phyloP scores from a whole-genome alignment of 2,888 invertebrate genomes.

The Tipula helvola region DNA sequence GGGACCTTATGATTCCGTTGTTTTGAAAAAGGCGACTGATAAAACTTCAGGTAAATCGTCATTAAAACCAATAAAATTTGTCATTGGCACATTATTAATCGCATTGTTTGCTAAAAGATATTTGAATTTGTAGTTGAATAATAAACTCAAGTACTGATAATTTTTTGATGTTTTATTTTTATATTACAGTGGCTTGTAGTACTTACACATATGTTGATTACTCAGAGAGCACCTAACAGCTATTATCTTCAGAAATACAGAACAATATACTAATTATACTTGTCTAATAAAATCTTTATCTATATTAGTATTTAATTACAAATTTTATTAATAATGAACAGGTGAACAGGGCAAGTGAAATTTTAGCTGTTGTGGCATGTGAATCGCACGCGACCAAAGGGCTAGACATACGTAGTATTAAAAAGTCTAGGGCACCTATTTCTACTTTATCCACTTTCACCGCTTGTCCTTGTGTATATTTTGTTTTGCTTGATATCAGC shows the following conservation, averaged over 20 bases:
- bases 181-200: neutral
- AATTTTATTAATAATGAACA: neutral
- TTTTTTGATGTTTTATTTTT: neutral
- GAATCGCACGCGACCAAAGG: neutral
- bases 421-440: neutral
- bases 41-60: neutral
- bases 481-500: neutral
- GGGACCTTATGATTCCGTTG: neutral
- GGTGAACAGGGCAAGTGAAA: neutral
- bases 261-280: no score
- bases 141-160: neutral
- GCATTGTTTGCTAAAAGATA: neutral
- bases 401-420: neutral
- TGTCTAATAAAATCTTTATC: no score
- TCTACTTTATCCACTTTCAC: neutral
- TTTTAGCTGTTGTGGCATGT: neutral
- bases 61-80: neutral
- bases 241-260: no score
- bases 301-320: neutral
- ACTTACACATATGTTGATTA: no score
- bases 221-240: no score
- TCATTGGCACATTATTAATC: neutral
- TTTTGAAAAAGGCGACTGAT: neutral
- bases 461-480: neutral
- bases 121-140: neutral